Evolutionary conservation across 2,888 invertebrate species (phyloP).

Genomic region (Malthinus seriepunctatus): DNA sequence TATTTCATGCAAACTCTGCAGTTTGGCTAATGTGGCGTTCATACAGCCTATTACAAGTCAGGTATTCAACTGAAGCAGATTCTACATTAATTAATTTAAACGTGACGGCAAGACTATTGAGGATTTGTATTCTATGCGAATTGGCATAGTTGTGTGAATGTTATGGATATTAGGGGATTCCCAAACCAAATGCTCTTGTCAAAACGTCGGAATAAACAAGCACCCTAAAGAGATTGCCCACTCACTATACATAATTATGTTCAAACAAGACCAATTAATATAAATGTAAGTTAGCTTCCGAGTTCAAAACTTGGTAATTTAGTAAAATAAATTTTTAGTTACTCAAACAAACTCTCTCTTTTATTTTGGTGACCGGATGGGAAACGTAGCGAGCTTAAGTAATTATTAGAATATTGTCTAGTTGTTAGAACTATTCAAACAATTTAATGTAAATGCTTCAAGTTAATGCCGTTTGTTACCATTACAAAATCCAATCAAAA

Average conservation of each 20-base stretch:
- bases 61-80: constrained; percentile 37
- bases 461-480: constrained; percentile 7
- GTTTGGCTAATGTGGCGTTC: constrained; percentile 39
- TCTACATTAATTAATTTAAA: constrained; percentile 40
- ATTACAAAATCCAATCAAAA: constrained; percentile 10
- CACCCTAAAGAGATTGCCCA: constrained; percentile 22
- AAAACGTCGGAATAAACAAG: constrained; percentile 31
- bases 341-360: too few species aligned
- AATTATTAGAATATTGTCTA: too few species aligned
- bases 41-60: constrained; percentile 36
- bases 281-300: constrained; percentile 5
- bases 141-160: constrained; percentile 33
- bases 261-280: constrained; percentile 9
- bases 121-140: constrained; percentile 36
- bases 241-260: constrained; percentile 20
- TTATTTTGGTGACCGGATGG: too few species aligned
- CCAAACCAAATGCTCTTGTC: constrained; percentile 30
- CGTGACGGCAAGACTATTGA: constrained; percentile 39
- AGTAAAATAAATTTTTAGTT: too few species aligned
- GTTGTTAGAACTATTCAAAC: constrained; percentile 15
- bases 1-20: constrained; percentile 35
- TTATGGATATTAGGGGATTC: constrained; percentile 37
- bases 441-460: constrained; percentile 8
- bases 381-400: too few species aligned
- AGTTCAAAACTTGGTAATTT: too few species aligned